phyloP scores from a whole-genome alignment of 2,797 vertebrate species.

The Threskiornis aethiopicus region DNA sequence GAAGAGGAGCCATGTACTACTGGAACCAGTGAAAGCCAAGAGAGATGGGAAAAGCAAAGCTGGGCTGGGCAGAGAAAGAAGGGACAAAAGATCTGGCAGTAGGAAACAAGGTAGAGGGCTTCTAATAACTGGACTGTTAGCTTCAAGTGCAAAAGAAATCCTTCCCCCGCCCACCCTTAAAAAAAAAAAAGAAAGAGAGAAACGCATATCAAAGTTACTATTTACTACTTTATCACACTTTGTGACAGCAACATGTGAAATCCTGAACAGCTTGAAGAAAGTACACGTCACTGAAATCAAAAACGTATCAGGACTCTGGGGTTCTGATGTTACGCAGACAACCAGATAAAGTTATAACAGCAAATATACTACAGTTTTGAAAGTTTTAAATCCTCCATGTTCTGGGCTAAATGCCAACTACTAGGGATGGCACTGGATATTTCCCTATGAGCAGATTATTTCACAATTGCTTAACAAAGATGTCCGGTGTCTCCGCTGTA shows the following conservation, averaged over 20 bases:
- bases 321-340: neutral
- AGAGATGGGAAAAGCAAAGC: neutral
- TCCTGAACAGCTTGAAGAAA: neutral
- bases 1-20: neutral
- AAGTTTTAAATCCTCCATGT: neutral
- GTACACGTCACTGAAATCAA: neutral
- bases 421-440: neutral
- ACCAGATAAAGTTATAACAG: neutral
- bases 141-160: neutral
- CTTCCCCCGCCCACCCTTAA: neutral
- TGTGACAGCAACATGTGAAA: neutral
- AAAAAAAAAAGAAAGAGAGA: neutral
- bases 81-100: neutral
- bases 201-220: neutral
- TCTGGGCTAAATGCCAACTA: neutral
- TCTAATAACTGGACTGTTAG: neutral
- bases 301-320: neutral
- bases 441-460: neutral
- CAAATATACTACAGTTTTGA: neutral
- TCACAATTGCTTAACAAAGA: neutral
- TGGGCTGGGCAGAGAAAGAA: neutral
- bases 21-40: neutral
- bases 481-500: neutral
- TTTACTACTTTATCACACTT: neutral
- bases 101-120: neutral